A percentile compares a stretch with the other conserved stretches of the same genome.
These are phyloP conservation scores for Dione vanillae DNA, from an alignment of 2,888 invertebrate species.

Conservation along the genomic window DNA sequence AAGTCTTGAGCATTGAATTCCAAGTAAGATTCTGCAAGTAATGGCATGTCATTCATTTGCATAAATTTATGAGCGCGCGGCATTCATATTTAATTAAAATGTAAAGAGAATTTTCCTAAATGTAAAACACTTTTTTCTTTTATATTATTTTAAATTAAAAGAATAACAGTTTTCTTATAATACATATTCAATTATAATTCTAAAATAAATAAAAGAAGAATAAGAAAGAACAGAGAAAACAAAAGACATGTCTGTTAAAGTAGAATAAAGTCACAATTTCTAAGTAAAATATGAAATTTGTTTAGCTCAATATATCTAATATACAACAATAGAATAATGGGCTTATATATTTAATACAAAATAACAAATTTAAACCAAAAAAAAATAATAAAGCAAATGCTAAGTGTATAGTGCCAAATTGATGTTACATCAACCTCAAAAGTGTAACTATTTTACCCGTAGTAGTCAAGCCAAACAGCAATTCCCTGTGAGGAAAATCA, in stretches of 20 bases:
- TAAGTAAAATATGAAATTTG: too few species aligned
- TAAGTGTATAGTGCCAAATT: too few species aligned
- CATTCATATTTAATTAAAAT: conserved; percentile 55
- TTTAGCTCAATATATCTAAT: too few species aligned
- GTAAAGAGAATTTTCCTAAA: conserved; percentile 39
- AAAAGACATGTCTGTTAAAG: background rate
- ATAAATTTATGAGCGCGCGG: conserved; percentile 61
- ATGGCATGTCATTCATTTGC: conserved; percentile 67
- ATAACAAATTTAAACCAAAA: too few species aligned
- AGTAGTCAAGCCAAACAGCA: conserved; percentile 93
- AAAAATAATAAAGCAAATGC: too few species aligned
- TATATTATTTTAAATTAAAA: background rate
- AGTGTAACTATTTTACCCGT: conserved; percentile 68
- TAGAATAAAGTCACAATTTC: too few species aligned
- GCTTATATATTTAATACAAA: too few species aligned
- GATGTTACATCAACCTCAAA: background rate
- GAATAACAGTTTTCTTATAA: conserved; percentile 2
- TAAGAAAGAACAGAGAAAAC: background rate
- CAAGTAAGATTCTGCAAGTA: conserved; percentile 89
- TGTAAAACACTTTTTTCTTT: conserved; percentile 29
- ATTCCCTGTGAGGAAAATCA: conserved; percentile 91
- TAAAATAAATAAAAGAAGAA: background rate
- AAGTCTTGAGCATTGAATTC: conserved; percentile 93
- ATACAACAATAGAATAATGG: too few species aligned
- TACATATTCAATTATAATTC: background rate